A percentile compares a stretch with the other conserved stretches of the same genome.
These are phyloP conservation scores for Physella acuta DNA, from an alignment of 1,140 invertebrate species.

Conservation along the genomic window DNA sequence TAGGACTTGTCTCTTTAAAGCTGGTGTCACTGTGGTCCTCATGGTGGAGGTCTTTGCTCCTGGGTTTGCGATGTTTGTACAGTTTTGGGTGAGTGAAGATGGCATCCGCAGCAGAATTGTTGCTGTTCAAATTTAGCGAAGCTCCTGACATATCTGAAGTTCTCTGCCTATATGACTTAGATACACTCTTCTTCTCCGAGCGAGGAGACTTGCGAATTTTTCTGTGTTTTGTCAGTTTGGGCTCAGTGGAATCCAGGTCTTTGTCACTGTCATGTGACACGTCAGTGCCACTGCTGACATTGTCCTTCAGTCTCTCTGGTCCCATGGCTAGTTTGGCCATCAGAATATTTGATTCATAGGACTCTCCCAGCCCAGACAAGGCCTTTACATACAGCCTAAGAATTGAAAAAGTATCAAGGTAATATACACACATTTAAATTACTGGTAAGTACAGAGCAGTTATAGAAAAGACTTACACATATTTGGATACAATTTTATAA, in stretches of 20 bases:
- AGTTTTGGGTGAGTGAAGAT: slow-evolving; percentile 40
- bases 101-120: slow-evolving; percentile 2
- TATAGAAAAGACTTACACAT: too few relatives aligned
- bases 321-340: slow-evolving; percentile 38
- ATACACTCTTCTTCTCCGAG: slow-evolving; percentile 4
- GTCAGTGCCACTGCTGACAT: slow-evolving; percentile 37
- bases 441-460: slow-evolving; percentile 31
- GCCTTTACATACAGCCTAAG: slow-evolving; percentile 47
- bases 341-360: slow-evolving; percentile 42
- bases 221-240: slow-evolving; percentile 29
- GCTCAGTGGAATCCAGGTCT: slow-evolving; percentile 38
- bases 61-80: slow-evolving; percentile 33
- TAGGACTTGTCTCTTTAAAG: slow-evolving; percentile 11
- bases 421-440: not conserved
- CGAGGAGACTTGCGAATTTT: slow-evolving; percentile 36
- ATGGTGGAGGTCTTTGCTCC: slow-evolving; percentile 21
- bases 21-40: slow-evolving; percentile 5
- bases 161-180: not conserved
- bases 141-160: not conserved
- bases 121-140: not conserved
- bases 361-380: slow-evolving; percentile 45
- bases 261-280: slow-evolving; percentile 39
- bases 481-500: too few relatives aligned
- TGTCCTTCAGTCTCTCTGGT: slow-evolving; percentile 11
- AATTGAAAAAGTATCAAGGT: slow-evolving; percentile 1